Evolutionary conservation across 2,888 invertebrate genomes (phyloP).

Genomic region (Philereme transversata): DNA sequence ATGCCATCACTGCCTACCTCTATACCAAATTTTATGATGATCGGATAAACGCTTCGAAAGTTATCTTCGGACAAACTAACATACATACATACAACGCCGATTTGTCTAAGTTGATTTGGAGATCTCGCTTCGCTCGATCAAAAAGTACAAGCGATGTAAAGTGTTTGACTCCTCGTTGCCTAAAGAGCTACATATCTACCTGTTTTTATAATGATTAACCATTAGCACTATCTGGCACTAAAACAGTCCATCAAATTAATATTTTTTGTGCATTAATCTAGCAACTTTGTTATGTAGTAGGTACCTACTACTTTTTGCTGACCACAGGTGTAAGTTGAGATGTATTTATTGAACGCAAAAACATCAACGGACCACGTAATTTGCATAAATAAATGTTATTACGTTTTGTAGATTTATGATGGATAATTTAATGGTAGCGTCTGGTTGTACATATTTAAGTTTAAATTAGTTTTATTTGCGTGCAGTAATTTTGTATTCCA

Average conservation of each 20-base stretch:
- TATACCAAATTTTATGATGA: too few relatives aligned
- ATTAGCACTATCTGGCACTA: slow-evolving; percentile 2
- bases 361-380: slow-evolving; percentile 37
- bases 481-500: slow-evolving; percentile 49
- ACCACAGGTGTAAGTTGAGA: slow-evolving; percentile 24
- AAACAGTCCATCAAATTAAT: slow-evolving; percentile 14
- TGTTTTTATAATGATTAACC: not conserved
- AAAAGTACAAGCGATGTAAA: too few relatives aligned
- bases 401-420: slow-evolving; percentile 41
- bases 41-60: too few relatives aligned
- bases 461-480: slow-evolving; percentile 48
- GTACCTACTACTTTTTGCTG: slow-evolving; percentile 17
- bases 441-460: slow-evolving; percentile 36
- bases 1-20: too few relatives aligned
- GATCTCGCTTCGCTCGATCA: too few relatives aligned
- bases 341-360: slow-evolving; percentile 32
- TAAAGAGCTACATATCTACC: not conserved
- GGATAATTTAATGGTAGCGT: slow-evolving; percentile 40
- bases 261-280: slow-evolving; percentile 7
- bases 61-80: too few relatives aligned
- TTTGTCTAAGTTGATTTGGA: too few relatives aligned
- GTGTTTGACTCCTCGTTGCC: not conserved
- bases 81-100: too few relatives aligned
- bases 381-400: slow-evolving; percentile 41
- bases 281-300: slow-evolving; percentile 4